Evolutionary conservation across 64 coral and sea anemone species (phyloP), one percentile per base, ranked within the genome.

Genomic region (Stylophora pistillata): DNA sequence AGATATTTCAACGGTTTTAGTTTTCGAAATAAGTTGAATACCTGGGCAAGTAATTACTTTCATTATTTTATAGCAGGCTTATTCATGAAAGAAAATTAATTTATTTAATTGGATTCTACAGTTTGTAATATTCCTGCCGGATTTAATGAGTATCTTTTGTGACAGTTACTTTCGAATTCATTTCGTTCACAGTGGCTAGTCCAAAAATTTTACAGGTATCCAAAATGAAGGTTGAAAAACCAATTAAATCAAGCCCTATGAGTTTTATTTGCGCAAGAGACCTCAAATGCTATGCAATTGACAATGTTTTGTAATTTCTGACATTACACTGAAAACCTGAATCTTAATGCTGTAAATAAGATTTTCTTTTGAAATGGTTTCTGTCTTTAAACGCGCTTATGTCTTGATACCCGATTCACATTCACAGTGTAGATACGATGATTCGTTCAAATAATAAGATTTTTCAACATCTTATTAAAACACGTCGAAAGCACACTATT

Each of bases 401-500:
- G 26, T 25, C 23, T 68, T 25, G 21, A 65, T 25, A 53, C 9
- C 53, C 21, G 14, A 5, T 9, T 82, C 10, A 25, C 2, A 47
- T 47, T 47, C 7, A 53, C 31, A 65, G 17, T 66, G 28, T 14
- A 59, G 0, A 0, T 25, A 53, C 53, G 21, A 84, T 84, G 27
- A 84, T 18, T 84, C 61, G 23, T 18, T 5, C 20, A 68, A 84
- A 84, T 4, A 47, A 47, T 23, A 84, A 26, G 11, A 84, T 52
- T 84, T 84, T 64, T 82, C 18, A 66, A 68, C n/a, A 84, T 53
- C 25, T 69, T 69, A 14, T 69, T 69, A 13, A 63, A 53, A 84
- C 47, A 34, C 15, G 11, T 13, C 34, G 62, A 53, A 62, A 70
- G 37, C 78, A 63, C 17, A 18, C 16, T 31, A 34, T 69, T 84